Evolutionary conservation across 1,140 invertebrate species (phyloP), one percentile per base, ranked within the genome.

Genomic region (Calycopis cecrops): DNA sequence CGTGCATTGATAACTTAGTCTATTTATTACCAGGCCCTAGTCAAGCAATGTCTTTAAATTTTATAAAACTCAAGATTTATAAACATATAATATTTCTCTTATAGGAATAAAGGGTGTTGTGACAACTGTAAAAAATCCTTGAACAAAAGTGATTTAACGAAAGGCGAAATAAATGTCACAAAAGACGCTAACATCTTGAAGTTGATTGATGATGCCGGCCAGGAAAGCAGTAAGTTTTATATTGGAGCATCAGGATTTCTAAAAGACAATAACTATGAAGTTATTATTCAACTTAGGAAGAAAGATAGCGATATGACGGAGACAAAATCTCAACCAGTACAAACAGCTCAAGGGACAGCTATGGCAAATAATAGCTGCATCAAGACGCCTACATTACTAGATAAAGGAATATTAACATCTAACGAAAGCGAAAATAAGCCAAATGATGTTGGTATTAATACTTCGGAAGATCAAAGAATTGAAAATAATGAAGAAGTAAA

Each of bases 181-280:
- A 64, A 48, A 48, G 60, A 52, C 50, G 72, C 63, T 9, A 76
- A 61, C 62, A 59, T 86, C 9, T 28, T 28, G 6, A 80, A 78
- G 57, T 38, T 80, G 9, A 38, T 80, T 4, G 71, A 79, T 16
- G 72, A 78, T 16, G 63, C 57, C 4, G 69, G 64, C 11, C 58
- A 71, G 42, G 76, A 82, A 35, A 55, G 71, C 10, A 76, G 71
- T 6, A 81, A 85, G 57, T 84, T 87, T 52, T 85, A 77, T 48
- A 74, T 87, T 21, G 84, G 82, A 42, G 74, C 81, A 17, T 71
- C 77, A 12, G 79, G 79, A 4, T 76, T 81, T 37, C 61, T 85
- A 12, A 81, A 82, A 71, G 66, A 84, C 53, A 72, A 85, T 40
- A 74, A 72, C 6, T 87, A 84, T 51, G 84, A 87, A 76, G 79